Percentiles rank a stretch among this genome's conserved stretches.
These are phyloP conservation scores for Dendroctonus valens DNA, from an alignment of 1,140 invertebrate species.

Conservation along the genomic window DNA sequence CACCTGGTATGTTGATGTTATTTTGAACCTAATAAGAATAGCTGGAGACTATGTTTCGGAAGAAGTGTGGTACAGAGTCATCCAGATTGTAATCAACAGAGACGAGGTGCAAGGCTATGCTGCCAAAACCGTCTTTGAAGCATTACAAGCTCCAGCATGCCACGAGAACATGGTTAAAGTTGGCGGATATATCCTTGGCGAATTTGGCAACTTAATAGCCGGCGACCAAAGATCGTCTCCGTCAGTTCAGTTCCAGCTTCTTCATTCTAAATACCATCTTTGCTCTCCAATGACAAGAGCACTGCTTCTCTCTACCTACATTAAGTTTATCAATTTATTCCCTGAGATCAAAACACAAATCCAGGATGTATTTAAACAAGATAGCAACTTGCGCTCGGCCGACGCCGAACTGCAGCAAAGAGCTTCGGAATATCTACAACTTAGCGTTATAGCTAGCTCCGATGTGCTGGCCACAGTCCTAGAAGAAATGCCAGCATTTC, in stretches of 20 bases:
- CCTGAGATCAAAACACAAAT: slow-evolving; percentile 97
- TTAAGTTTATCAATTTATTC: slow-evolving; percentile 99
- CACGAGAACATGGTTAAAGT: slow-evolving; percentile 99
- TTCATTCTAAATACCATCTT: slow-evolving; percentile 98
- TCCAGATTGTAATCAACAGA: slow-evolving; percentile 99
- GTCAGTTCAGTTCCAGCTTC: slow-evolving; percentile 90
- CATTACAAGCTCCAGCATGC: slow-evolving; percentile 95
- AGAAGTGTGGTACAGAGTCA: slow-evolving; percentile 99
- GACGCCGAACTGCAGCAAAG: slow-evolving; percentile 98
- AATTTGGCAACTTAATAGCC: slow-evolving; percentile 99
- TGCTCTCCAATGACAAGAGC: slow-evolving; percentile 96
- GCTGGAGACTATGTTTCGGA: slow-evolving; percentile 98
- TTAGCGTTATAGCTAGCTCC: slow-evolving; percentile 93
- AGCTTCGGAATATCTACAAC: slow-evolving; percentile 95
- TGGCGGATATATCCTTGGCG: slow-evolving; percentile 98
- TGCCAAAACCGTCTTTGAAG: slow-evolving; percentile 99
- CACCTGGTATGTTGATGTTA: slow-evolving; percentile 99
- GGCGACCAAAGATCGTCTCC: slow-evolving; percentile 97
- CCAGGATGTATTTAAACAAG: slow-evolving; percentile 93
- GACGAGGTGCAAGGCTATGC: slow-evolving; percentile 99
- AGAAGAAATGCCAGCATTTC: slow-evolving; percentile 99
- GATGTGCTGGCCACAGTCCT: slow-evolving; percentile 98
- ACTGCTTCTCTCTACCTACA: slow-evolving; percentile 94
- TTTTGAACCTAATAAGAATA: slow-evolving; percentile 98
- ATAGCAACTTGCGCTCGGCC: slow-evolving; percentile 94